phyloP scores from a whole-genome alignment of 1,140 invertebrate genomes.

The Tenebrio molitor region DNA sequence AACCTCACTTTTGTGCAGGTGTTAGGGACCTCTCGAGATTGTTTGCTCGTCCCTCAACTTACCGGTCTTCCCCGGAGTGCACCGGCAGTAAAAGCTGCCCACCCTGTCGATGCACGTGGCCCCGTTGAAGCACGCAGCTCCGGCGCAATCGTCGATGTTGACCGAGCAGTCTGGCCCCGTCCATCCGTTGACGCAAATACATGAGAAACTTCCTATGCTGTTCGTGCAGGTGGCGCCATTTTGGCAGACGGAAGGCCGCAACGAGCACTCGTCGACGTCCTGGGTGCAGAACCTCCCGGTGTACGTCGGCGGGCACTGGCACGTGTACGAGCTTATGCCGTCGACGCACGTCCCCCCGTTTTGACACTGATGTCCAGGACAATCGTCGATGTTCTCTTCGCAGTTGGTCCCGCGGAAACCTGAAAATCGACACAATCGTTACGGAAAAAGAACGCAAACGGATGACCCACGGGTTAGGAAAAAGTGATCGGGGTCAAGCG shows the following conservation, averaged over 20 bases:
- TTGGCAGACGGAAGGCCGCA: conserved; percentile 87
- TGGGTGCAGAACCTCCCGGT: conserved; percentile 86
- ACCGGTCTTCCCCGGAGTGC: conserved; percentile 96
- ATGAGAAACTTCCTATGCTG: conserved; percentile 89
- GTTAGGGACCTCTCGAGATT: too few relatives aligned
- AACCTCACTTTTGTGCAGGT: too few relatives aligned
- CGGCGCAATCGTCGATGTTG: conserved; percentile 95
- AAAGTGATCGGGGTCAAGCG: conserved; percentile 12
- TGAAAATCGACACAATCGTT: conserved; percentile 67
- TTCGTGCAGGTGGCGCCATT: conserved; percentile 97
- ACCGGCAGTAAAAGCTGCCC: conserved; percentile 94
- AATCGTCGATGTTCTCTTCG: conserved; percentile 93
- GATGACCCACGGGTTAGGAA: conserved; percentile 39
- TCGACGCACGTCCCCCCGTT: conserved; percentile 93
- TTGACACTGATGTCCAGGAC: conserved; percentile 88
- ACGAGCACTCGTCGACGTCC: conserved; percentile 85
- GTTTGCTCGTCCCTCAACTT: conserved; percentile 61
- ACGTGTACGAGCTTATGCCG: conserved; percentile 88
- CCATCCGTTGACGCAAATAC: conserved; percentile 98
- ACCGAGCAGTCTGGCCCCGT: conserved; percentile 90
- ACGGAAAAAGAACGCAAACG: conserved; percentile 48
- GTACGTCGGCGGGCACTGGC: conserved; percentile 89
- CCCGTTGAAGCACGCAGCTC: conserved; percentile 95
- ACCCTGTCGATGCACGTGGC: conserved; percentile 97
- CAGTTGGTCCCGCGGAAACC: conserved; percentile 89